These are phyloP conservation scores for Strix aluco DNA, from an alignment of 2,113 vertebrate genomes.

Conservation along the genomic window DNA sequence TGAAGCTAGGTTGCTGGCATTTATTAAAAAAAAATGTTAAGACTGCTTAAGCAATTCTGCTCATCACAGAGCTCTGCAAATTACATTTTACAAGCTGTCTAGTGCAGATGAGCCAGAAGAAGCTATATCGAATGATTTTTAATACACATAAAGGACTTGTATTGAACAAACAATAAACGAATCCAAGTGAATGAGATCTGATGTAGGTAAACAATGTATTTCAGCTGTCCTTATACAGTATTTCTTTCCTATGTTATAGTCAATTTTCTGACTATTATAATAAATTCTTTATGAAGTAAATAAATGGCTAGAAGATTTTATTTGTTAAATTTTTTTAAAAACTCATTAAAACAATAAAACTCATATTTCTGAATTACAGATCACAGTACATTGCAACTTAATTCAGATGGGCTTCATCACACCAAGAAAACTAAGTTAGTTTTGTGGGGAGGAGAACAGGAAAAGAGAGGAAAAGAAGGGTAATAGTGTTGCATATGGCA, in stretches of 20 bases:
- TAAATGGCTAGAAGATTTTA: conserved; percentile 7
- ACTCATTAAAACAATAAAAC: neutral
- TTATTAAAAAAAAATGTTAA: neutral
- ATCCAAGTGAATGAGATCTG: neutral
- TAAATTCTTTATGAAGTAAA: conserved; percentile 35
- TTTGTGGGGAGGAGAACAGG: neutral
- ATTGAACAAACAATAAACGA: neutral
- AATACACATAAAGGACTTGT: neutral
- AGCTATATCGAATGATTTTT: neutral
- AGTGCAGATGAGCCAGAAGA: neutral
- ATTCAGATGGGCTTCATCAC: neutral
- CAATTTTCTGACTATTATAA: neutral
- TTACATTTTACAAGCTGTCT: neutral
- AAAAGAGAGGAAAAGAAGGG: neutral
- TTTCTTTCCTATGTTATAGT: neutral
- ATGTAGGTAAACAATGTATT: neutral
- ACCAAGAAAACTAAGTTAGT: conserved; percentile 6
- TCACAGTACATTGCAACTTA: conserved; percentile 1
- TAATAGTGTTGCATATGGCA: neutral
- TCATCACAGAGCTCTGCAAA: neutral
- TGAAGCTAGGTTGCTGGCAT: neutral
- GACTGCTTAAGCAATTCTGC: neutral
- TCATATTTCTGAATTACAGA: conserved; percentile 24
- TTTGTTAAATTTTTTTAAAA: neutral
- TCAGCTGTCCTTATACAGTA: neutral